Evolutionary conservation across 2,797 vertebrate species (phyloP).

Genomic region (Salmo trutta): DNA sequence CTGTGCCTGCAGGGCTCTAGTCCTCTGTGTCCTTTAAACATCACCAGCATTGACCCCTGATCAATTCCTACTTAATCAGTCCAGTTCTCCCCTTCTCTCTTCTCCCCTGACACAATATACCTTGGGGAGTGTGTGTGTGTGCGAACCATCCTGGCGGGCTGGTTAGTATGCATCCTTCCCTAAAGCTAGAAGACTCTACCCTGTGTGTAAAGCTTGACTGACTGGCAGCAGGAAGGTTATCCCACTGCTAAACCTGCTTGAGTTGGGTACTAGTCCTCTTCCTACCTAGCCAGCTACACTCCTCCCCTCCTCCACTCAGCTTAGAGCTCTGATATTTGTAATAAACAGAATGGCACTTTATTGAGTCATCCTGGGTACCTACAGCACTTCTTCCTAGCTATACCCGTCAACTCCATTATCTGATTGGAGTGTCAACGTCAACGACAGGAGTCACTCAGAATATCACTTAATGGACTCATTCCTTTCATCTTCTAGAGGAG

Average conservation of each 20-base stretch:
- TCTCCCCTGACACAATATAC: conserved; percentile 51
- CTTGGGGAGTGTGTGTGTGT: neutral
- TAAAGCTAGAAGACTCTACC: neutral
- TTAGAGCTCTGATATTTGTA: too few species aligned
- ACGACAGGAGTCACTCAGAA: conserved; percentile 6
- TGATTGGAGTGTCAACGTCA: neutral
- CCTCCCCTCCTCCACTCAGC: too few species aligned
- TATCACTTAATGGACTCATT: conserved; percentile 49
- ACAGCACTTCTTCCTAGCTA: too few species aligned
- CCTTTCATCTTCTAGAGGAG: conserved; percentile 28
- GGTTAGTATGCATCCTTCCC: too few species aligned
- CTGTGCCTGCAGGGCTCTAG: neutral
- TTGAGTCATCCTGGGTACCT: too few species aligned
- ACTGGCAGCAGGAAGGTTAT: neutral
- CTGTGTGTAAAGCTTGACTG: neutral
- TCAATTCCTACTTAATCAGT: conserved; percentile 63
- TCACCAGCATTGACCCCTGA: conserved; percentile 47
- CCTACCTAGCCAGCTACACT: too few species aligned
- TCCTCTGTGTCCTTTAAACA: conserved; percentile 40
- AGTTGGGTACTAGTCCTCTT: too few species aligned
- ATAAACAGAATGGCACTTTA: too few species aligned
- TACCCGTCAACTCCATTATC: too few species aligned
- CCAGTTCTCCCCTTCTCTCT: conserved; percentile 37
- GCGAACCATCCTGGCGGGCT: too few species aligned
- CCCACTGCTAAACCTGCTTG: too few species aligned